A percentile compares a stretch with the other conserved stretches of the same genome.
phyloP scores from a whole-genome alignment of 1,140 invertebrate species.

The Micrasema longulum region DNA sequence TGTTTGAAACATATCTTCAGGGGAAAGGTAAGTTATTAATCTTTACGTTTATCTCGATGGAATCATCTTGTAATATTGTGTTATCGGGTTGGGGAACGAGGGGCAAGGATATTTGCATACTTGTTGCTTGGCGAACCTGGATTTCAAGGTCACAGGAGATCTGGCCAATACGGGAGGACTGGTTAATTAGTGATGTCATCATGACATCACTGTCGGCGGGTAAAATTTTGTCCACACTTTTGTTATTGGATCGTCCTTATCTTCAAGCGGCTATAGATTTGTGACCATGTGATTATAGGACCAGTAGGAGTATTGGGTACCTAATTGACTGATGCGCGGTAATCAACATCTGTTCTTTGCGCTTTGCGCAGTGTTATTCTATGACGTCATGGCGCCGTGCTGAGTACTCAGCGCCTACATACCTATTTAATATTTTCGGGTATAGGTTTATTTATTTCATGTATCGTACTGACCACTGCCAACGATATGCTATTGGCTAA shows the following conservation, averaged over 20 bases:
- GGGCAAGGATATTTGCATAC: constrained; percentile 54
- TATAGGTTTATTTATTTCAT: neutral
- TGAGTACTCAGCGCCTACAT: neutral
- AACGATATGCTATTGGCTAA: neutral
- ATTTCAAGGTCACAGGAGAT: constrained; percentile 52
- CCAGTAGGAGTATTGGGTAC: constrained; percentile 5
- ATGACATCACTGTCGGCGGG: constrained; percentile 50
- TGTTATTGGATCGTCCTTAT: constrained; percentile 32
- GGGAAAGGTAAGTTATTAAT: constrained; percentile 35
- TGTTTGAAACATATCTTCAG: constrained; percentile 19
- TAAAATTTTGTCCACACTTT: neutral
- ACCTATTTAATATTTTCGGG: neutral
- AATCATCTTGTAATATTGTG: neutral
- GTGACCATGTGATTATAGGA: constrained; percentile 21
- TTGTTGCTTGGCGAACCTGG: constrained; percentile 51
- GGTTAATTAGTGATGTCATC: constrained; percentile 53
- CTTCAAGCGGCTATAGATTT: constrained; percentile 10
- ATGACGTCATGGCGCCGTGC: constrained; percentile 38
- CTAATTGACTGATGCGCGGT: constrained; percentile 29
- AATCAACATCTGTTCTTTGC: constrained; percentile 20
- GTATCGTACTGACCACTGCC: constrained; percentile 20
- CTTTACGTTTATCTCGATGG: neutral
- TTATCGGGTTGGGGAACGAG: constrained; percentile 2
- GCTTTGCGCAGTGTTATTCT: constrained; percentile 4
- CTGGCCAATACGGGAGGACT: constrained; percentile 32